Conservation (phyloP, 2,113 vertebrate genomes). For the Mystacornis crossleyi region DNA sequence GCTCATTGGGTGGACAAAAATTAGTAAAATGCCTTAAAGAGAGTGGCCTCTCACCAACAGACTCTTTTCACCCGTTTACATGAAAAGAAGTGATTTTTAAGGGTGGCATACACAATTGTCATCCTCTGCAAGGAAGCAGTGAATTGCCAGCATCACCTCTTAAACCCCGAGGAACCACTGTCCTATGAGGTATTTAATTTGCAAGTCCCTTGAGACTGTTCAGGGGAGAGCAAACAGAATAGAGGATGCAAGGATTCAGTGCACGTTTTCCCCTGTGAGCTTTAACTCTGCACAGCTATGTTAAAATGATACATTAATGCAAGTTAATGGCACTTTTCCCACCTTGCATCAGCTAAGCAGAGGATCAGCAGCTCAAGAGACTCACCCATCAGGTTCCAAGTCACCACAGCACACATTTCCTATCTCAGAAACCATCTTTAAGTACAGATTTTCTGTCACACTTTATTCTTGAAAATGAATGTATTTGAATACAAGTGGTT, state of each 20-base stretch:
- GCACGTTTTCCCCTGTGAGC: neutral
- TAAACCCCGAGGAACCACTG: neutral
- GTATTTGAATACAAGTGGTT: neutral
- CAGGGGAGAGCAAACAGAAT: neutral
- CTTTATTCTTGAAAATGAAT: neutral
- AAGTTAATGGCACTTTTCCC: neutral
- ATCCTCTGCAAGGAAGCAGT: neutral
- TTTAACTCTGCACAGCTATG: neutral
- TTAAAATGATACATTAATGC: neutral
- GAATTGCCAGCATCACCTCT: neutral
- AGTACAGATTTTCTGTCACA: neutral
- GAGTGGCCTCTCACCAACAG: neutral
- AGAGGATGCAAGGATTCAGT: neutral
- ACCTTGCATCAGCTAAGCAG: neutral
- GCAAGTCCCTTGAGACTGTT: neutral
- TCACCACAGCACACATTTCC: neutral
- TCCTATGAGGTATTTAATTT: neutral
- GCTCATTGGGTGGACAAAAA: neutral
- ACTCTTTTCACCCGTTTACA: neutral
- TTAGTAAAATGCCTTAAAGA: neutral
- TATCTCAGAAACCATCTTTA: neutral
- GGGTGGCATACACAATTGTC: neutral
- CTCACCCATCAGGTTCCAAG: neutral
- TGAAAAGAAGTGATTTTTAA: neutral
- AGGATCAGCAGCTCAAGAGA: neutral